Evolutionary conservation across 2,113 vertebrate genomes (phyloP).

Genomic region (Stegastes partitus): DNA sequence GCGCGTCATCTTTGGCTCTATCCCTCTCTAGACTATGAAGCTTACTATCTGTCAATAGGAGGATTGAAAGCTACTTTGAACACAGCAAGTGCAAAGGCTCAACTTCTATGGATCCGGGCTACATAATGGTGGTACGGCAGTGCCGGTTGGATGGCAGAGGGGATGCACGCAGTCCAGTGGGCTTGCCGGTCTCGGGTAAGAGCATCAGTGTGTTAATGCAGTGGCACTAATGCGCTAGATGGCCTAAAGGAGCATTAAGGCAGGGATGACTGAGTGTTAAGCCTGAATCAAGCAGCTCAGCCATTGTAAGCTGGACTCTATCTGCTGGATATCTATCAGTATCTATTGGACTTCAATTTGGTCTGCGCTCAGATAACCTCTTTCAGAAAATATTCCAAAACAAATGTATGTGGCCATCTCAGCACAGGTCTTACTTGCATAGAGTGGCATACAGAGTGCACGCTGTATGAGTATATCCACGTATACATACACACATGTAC

Average conservation of each 20-base stretch:
- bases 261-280: slow-evolving; percentile 70
- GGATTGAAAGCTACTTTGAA: slow-evolving; percentile 44
- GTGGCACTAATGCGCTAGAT: slow-evolving; percentile 71
- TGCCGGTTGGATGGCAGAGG: not conserved
- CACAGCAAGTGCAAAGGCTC: slow-evolving; percentile 32
- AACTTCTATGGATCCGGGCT: slow-evolving; percentile 43
- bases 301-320: slow-evolving; percentile 70
- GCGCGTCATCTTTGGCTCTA: slow-evolving; percentile 23
- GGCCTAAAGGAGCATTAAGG: slow-evolving; percentile 74
- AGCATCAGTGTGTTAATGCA: slow-evolving; percentile 76
- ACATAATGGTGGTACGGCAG: not conserved
- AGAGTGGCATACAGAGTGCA: no score
- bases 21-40: slow-evolving; percentile 30
- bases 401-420: not conserved
- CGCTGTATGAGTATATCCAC: no score
- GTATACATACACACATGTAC: not conserved
- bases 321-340: slow-evolving; percentile 53
- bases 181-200: slow-evolving; percentile 45
- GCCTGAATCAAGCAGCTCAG: slow-evolving; percentile 75
- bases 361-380: slow-evolving; percentile 42
- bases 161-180: slow-evolving; percentile 13
- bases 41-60: slow-evolving; percentile 47
- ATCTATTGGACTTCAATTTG: slow-evolving; percentile 31
- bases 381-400: slow-evolving; percentile 17
- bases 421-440: not conserved